These are phyloP conservation scores for Cuculus canorus DNA, from an alignment of 2,797 vertebrate genomes.

Conservation along the genomic window DNA sequence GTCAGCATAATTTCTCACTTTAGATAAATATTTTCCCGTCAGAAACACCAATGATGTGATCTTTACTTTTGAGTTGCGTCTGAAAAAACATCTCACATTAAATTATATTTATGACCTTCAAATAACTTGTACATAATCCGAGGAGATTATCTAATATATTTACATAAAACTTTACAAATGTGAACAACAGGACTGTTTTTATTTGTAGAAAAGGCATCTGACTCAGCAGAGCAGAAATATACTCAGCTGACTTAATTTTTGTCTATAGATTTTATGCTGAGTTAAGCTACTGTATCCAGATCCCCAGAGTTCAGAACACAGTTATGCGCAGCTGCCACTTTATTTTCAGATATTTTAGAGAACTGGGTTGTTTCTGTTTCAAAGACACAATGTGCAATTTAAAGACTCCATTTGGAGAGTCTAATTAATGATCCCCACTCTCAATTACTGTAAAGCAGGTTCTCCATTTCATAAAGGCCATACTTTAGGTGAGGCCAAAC, in stretches of 20 bases:
- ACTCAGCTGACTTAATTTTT: slow-evolving; percentile 21
- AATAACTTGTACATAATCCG: background rate
- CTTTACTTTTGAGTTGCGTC: background rate
- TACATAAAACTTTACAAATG: slow-evolving; percentile 22
- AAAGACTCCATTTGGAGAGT: background rate
- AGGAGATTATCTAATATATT: slow-evolving; percentile 30
- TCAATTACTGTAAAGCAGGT: background rate
- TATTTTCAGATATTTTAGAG: background rate
- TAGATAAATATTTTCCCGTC: background rate
- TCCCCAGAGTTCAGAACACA: background rate
- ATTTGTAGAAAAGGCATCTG: slow-evolving; percentile 25
- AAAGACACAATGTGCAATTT: background rate
- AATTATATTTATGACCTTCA: background rate
- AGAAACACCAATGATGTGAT: background rate
- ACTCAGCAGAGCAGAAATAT: slow-evolving; percentile 56
- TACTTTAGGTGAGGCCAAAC: background rate
- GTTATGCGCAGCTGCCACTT: background rate
- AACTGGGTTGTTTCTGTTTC: background rate
- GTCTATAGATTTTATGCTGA: background rate
- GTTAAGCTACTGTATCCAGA: background rate
- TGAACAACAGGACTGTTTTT: background rate
- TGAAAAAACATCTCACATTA: background rate
- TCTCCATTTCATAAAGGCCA: background rate
- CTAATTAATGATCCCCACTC: background rate
- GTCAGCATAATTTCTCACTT: background rate